Conservation (phyloP, 53 echinoderm and acorn worm genomes). For the Holothuria leucospilota region DNA sequence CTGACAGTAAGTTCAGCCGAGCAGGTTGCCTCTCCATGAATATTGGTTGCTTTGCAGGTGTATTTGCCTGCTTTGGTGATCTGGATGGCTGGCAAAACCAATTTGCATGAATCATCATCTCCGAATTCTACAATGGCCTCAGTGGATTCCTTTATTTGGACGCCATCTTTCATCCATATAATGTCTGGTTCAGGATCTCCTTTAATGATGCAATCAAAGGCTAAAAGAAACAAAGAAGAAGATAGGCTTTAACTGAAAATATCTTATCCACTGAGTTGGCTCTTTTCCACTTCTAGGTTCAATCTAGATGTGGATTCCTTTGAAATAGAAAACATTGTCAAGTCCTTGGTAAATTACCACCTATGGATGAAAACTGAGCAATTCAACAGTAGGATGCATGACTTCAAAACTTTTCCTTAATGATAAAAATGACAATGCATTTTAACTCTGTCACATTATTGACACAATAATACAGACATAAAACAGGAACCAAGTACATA, state of each 20-base stretch:
- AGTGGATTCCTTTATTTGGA: constrained; percentile 60
- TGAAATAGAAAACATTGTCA: no score
- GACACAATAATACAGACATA: no score
- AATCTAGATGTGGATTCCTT: no score
- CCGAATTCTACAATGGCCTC: constrained; percentile 87
- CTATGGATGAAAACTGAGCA: no score
- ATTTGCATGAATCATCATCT: constrained; percentile 63
- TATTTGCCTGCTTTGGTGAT: constrained; percentile 68
- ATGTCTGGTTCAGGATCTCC: constrained; percentile 97
- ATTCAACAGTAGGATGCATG: no score
- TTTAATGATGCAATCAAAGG: constrained; percentile 89
- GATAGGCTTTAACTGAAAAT: not conserved
- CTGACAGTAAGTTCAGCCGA: constrained; percentile 75
- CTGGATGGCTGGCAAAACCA: constrained; percentile 38
- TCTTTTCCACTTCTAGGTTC: no score
- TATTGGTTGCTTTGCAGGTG: constrained; percentile 88
- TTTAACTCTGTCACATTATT: no score
- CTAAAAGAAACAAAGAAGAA: constrained; percentile 23
- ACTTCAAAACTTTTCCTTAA: no score
- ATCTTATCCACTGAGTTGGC: no score
- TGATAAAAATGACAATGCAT: no score
- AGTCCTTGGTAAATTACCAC: no score
- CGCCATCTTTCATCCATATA: constrained; percentile 83
- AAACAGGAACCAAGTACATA: constrained; percentile 51
- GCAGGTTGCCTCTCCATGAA: constrained; percentile 77